A percentile compares a stretch with the other conserved stretches of the same genome.
Conservation (phyloP, 1,140 invertebrate genomes). For the Drosophila willistoni region DNA sequence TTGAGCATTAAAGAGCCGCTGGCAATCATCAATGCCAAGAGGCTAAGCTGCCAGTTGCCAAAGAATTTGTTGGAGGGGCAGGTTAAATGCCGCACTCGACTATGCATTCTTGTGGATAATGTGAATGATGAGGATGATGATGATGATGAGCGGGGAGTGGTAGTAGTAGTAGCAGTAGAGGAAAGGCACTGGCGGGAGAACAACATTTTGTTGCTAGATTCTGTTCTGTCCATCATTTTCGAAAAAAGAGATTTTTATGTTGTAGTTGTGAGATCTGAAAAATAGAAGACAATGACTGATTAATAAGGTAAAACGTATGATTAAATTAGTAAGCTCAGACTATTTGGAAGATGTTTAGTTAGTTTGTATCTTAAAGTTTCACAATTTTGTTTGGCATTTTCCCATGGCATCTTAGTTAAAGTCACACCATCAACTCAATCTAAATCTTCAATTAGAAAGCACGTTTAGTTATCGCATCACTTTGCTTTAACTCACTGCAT, state of each 20-base stretch:
- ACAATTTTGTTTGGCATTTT: neutral
- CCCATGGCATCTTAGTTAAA: neutral
- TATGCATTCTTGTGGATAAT: slow-evolving; percentile 15
- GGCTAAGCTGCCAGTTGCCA: slow-evolving; percentile 59
- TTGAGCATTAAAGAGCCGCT: slow-evolving; percentile 67
- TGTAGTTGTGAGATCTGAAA: slow-evolving; percentile 64
- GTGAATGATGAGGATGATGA: slow-evolving; percentile 32
- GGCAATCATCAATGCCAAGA: slow-evolving; percentile 67
- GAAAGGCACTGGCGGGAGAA: slow-evolving; percentile 83
- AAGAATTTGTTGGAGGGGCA: slow-evolving; percentile 39
- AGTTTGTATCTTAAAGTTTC: neutral
- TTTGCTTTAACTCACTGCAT: slow-evolving; percentile 50
- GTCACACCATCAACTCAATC: neutral
- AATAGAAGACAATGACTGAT: neutral
- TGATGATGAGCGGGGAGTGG: slow-evolving; percentile 33
- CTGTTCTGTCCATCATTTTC: slow-evolving; percentile 50
- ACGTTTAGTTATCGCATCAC: slow-evolving; percentile 47
- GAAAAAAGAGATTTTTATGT: slow-evolving; percentile 12
- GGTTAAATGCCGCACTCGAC: slow-evolving; percentile 33
- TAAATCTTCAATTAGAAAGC: slow-evolving; percentile 37
- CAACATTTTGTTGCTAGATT: slow-evolving; percentile 48
- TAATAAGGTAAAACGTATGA: slow-evolving; percentile 19
- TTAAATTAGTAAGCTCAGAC: neutral
- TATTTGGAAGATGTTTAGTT: neutral
- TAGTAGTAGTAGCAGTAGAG: slow-evolving; percentile 45